Base-by-base conservation (phyloP, 1,140 invertebrate genomes). In the Drosophila guanche region DNA sequence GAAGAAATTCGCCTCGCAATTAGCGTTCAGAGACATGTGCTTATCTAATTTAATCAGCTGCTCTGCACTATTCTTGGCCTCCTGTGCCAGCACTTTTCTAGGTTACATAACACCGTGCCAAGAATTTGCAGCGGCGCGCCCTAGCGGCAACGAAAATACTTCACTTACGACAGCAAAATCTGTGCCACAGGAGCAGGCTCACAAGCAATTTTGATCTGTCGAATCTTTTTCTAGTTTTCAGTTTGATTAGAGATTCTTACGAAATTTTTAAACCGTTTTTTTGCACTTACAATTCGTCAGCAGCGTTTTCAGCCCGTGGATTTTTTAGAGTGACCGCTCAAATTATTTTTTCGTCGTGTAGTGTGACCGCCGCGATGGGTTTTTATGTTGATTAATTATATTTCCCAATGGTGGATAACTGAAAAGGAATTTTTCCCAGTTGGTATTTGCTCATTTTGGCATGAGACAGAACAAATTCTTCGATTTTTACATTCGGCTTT, bases 81-180 rank as follows among this genome's bases (percentile, higher is more conserved):
- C 22, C 12, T 62, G n/a, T 27, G n/a, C 57, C 33, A 12, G 12
- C 50, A 59, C 56, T 61, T 60, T 86, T 79, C 33, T 57, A 79
- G 78, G 83, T 88, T 88, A 88, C 83, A 88, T 88, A 88, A 88
- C 74, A 62, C 45, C 66, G 66, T 88, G 83, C 63, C 68, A 20
- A 41, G 37, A 59, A 46, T 58, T 45, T 27, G 8, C 4, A 22
- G 7, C 45, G 20, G 8, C 20, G 22, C 45, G 20, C 12, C 45
- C 16, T 10, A 47, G 2, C 12, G 45, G 20, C 33, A 37, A 10
- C 33, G 33, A 0, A 37, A 4, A 12, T 10, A 10, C 4, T 37
- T 37, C 33, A 37, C 33, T 12, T 37, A 37, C 33, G 33, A 12
- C 10, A 12, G 33, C 3, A 37, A 37, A 12, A 33, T 33, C 29